Evolutionary conservation across 2,113 vertebrate genomes (phyloP).

Genomic region (Thermophis baileyi): DNA sequence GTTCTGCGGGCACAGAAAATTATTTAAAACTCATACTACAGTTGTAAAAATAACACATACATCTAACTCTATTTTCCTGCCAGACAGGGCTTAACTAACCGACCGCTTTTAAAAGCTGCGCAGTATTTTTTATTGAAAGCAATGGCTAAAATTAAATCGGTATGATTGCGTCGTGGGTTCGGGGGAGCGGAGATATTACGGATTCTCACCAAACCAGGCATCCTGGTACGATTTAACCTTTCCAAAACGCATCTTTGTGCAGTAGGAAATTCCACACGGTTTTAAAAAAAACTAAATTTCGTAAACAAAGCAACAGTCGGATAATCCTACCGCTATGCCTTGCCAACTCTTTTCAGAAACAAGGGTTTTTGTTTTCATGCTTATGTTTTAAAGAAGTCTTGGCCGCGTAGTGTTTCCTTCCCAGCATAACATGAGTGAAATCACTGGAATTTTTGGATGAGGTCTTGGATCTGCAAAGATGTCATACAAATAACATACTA

Average conservation of each 20-base stretch:
- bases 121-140: neutral
- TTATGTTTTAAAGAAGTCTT: neutral
- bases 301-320: slow-evolving; percentile 31
- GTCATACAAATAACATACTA: slow-evolving; percentile 42
- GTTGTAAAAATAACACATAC: neutral
- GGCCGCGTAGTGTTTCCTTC: neutral
- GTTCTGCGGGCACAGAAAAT: neutral
- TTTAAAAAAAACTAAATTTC: neutral
- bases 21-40: neutral
- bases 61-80: neutral
- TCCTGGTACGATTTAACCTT: neutral
- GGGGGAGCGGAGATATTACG: neutral
- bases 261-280: neutral
- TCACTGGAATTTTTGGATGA: neutral
- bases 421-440: slow-evolving; percentile 2
- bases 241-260: neutral
- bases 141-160: neutral
- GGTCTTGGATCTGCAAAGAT: slow-evolving; percentile 27
- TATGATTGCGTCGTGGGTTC: neutral
- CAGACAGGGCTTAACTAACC: neutral
- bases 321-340: neutral
- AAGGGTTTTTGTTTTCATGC: slow-evolving; percentile 15
- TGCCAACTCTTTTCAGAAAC: neutral
- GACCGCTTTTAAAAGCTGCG: neutral
- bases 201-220: neutral